Conservation (phyloP, 2,113 vertebrate genomes). For the Pavo muticus region DNA sequence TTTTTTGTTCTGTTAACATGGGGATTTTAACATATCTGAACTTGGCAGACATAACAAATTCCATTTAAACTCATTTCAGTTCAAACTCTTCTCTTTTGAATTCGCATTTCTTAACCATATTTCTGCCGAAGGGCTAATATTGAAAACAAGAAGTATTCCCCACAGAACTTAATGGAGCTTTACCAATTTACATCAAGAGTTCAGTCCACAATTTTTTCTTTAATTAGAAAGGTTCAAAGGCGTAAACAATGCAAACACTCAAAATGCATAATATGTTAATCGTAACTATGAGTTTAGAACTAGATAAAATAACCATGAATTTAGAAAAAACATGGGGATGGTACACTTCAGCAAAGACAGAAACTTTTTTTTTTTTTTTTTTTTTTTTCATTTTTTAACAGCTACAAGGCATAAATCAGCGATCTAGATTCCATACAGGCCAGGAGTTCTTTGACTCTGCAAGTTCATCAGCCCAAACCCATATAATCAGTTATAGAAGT, state of each 20-base stretch:
- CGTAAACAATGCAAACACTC: neutral
- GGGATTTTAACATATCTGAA: slow-evolving; percentile 42
- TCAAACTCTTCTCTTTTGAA: neutral
- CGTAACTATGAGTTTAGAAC: neutral
- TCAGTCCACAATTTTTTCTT: slow-evolving; percentile 23
- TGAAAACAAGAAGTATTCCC: neutral
- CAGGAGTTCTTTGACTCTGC: neutral
- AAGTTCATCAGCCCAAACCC: neutral
- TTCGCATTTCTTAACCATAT: neutral
- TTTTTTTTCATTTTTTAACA: neutral
- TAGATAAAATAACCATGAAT: slow-evolving; percentile 1
- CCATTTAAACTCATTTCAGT: slow-evolving; percentile 19
- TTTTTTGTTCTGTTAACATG: neutral
- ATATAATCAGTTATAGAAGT: neutral
- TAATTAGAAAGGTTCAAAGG: slow-evolving; percentile 38
- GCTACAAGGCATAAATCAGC: neutral
- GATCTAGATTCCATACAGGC: accelerated
- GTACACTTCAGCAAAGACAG: neutral
- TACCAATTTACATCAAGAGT: slow-evolving; percentile 23
- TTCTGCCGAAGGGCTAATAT: slow-evolving; percentile 31
- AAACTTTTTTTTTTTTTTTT: neutral
- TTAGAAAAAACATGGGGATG: neutral
- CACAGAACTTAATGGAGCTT: neutral
- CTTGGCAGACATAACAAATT: slow-evolving; percentile 29
- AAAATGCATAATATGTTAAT: neutral